Base-by-base conservation (phyloP, 2,888 invertebrate species). In the Stenodera caucasica region DNA sequence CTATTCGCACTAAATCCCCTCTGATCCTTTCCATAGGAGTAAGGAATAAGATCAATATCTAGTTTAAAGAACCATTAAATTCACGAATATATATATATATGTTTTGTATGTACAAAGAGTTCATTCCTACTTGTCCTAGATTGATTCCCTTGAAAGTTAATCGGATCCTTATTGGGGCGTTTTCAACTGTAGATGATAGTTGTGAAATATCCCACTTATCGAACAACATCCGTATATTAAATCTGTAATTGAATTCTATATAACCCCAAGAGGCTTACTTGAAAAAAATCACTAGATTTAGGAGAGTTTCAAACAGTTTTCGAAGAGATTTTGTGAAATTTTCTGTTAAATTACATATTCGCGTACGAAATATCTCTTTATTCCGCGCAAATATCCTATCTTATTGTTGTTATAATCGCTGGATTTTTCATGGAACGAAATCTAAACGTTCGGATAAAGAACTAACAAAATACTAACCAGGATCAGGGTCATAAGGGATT, bases 11-110 rank as follows among this genome's bases (percentile, higher is more conserved):
- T 67, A 75, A 75, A 75, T 75, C 76, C 71, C 60, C 57, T 60
- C 68, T 72, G 71, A 72, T 72, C 72, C 72, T 67, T 68, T 69
- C 56, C 61, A 45, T 45, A 56, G 60, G 64, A 69, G 69, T 67
- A 66, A 67, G 68, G 71, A 69, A 69, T 67, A 64, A 70, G 75
- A 75, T 75, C 73, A 72, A 72, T 72, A 72, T 66, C 66, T 69
- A 69, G 72, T 72, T 70, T 74, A 72, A 74, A 75, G 75, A 73
- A 71, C 68, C 72, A 69, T 73, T 73, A 72, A 74, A 74, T 75
- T 74, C 72, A 65, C 66, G 70, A 70, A 70, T 68, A 68, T 69
- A n/a, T n/a, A n/a, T n/a, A 69, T 70, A 68, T 3, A 3, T 61
- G 56, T 61, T 61, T 64, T 63, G 50, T 53, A 54, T 58, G 21